These are phyloP conservation scores for Hanleya hanleyi DNA, from an alignment of 2,888 invertebrate genomes.

Conservation along the genomic window DNA sequence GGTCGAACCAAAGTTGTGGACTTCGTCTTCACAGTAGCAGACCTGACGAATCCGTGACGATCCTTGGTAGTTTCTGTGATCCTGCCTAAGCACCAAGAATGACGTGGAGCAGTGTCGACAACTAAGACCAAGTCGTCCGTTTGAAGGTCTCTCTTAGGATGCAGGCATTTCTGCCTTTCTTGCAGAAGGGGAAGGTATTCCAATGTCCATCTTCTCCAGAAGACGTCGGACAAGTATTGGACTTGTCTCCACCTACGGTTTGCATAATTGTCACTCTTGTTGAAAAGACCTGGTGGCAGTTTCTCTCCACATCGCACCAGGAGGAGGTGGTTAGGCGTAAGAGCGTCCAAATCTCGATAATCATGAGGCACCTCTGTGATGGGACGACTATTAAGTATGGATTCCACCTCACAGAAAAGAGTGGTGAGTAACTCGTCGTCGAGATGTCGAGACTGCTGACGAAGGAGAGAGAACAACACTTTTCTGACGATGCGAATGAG, in stretches of 20 bases:
- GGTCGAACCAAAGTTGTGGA: not conserved
- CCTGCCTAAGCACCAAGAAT: not conserved
- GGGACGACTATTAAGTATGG: not conserved
- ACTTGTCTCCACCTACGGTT: not conserved
- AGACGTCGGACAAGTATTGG: not conserved
- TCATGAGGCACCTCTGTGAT: not conserved
- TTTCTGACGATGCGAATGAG: not conserved
- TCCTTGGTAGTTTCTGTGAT: not conserved
- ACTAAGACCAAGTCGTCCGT: not conserved
- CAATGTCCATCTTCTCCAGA: not conserved
- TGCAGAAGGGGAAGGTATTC: slow-evolving; percentile 7
- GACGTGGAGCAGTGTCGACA: not conserved
- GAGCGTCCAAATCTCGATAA: not conserved
- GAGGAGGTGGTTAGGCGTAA: not conserved
- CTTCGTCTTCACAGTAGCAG: not conserved
- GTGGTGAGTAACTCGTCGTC: not conserved
- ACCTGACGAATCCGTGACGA: not conserved
- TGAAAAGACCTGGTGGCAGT: not conserved
- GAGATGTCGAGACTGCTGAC: slow-evolving; percentile 1
- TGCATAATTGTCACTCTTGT: not conserved
- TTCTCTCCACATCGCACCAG: not conserved
- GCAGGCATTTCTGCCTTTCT: not conserved
- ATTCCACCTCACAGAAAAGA: not conserved
- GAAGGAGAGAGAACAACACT: not conserved
- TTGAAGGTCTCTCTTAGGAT: not conserved